Base-by-base conservation (phyloP, 1,140 invertebrate genomes). In the Orussus abietinus region DNA sequence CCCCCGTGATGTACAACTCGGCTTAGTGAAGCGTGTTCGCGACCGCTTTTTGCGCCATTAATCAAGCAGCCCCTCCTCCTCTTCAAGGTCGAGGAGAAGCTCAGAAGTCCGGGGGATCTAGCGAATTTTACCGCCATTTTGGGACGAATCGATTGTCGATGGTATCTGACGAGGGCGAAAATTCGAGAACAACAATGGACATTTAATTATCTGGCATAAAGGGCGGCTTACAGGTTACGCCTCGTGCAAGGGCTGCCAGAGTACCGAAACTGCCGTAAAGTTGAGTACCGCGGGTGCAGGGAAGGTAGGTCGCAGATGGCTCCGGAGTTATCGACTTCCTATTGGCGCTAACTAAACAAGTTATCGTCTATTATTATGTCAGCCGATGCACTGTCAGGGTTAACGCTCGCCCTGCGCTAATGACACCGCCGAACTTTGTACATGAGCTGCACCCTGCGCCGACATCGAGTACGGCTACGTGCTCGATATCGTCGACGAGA, bases 361-460 rank as follows among this genome's bases (percentile, higher is more conserved):
- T 66, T 68, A 66, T 61, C 56, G 56, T 50, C 51, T 47, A 56
- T 65, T 62, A 64, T 62, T 62, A 60, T 66, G 66, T 55, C 52
- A n/a, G 52, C 57, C 54, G 42, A 44, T 42, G 37, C 42, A 47
- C 28, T 28, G 33, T 30, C 25, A 13, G 26, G 22, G 25, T 30
- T 40, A 38, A 17, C 21, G 20, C 21, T 20, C 21, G 12, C 31
- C 20, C 34, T 32, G 21, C 38, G 33, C 47, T 49, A 49, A 49
- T 49, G 36, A 49, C 38, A 30, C 29, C 19, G 18, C 17, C 25
- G 21, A 49, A 49, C 32, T 40, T 49, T 40, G 22, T n/a, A n/a
- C n/a, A n/a, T n/a, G n/a, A n/a, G n/a, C n/a, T n/a, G n/a, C n/a
- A n/a, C n/a, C n/a, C n/a, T n/a, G n/a, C n/a, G n/a, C n/a, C n/a